A percentile compares a stretch with the other conserved stretches of the same genome.
phyloP scores from a whole-genome alignment of 2,888 invertebrate genomes.

The Drosophila anomalata region DNA sequence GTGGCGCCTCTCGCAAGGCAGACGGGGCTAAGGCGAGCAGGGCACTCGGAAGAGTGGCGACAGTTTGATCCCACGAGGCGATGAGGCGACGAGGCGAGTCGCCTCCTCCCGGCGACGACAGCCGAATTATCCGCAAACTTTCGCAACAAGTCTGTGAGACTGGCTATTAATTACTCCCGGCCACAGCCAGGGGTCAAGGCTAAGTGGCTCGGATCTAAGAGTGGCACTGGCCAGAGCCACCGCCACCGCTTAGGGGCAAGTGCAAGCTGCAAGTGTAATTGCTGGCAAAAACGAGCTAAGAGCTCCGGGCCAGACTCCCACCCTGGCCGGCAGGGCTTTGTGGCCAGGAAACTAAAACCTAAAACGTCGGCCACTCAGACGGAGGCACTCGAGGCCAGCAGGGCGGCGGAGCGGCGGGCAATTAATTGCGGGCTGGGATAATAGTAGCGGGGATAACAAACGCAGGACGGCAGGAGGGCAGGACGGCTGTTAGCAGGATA shows the following conservation, averaged over 20 bases:
- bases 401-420: constrained; percentile 7
- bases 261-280: constrained; percentile 8
- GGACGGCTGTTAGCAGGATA: not conserved
- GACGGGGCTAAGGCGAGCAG: not conserved
- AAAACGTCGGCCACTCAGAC: constrained; percentile 35
- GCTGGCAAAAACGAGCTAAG: not conserved
- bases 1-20: too few relatives aligned
- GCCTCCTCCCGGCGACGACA: too few relatives aligned
- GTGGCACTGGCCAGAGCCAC: constrained; percentile 4
- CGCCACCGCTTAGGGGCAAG: too few relatives aligned
- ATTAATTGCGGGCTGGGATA: constrained; percentile 11
- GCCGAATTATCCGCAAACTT: not conserved
- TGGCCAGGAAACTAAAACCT: constrained; percentile 13
- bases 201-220: not conserved
- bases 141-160: not conserved
- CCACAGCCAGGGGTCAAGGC: not conserved
- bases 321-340: not conserved
- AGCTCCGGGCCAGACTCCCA: not conserved
- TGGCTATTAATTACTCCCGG: not conserved
- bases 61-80: not conserved
- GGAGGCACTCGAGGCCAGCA: constrained; percentile 35
- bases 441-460: not conserved
- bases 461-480: not conserved
- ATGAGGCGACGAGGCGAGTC: too few relatives aligned
- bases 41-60: constrained; percentile 1